Evolutionary conservation across 92 coral and sea anemone genomes (phyloP).

Genomic region (Phenganax stokvisi): DNA sequence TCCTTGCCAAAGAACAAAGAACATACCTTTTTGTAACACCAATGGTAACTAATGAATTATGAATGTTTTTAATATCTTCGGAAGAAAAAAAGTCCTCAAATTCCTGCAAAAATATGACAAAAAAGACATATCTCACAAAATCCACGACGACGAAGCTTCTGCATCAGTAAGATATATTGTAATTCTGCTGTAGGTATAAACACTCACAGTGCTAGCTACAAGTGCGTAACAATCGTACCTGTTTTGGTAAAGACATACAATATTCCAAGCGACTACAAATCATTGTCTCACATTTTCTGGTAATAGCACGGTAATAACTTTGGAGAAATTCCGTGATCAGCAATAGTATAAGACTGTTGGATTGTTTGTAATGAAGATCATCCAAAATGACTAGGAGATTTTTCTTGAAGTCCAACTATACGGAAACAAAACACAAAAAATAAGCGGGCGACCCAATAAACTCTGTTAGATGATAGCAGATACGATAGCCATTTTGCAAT

Average conservation of each 20-base stretch:
- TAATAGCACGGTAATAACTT: conserved; percentile 61
- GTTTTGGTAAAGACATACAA: conserved; percentile 47
- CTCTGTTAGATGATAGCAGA: too few relatives aligned
- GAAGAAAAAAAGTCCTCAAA: conserved; percentile 20
- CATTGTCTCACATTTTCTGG: conserved; percentile 65
- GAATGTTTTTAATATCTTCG: conserved; percentile 37
- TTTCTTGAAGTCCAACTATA: conserved; percentile 59
- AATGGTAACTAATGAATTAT: conserved; percentile 27
- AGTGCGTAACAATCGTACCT: conserved; percentile 1
- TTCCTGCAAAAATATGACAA: conserved; percentile 46
- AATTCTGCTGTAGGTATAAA: too few relatives aligned
- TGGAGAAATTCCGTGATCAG: conserved; percentile 63
- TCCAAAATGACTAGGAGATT: conserved; percentile 60
- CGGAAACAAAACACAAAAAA: conserved; percentile 5
- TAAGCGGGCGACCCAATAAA: neutral
- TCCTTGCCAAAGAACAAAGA: neutral
- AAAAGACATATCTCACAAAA: neutral
- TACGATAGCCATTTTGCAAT: too few relatives aligned
- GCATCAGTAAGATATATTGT: neutral
- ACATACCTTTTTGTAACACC: conserved; percentile 38
- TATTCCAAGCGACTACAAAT: conserved; percentile 68
- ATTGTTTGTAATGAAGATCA: conserved; percentile 71
- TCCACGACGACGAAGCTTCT: neutral
- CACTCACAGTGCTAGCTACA: too few relatives aligned
- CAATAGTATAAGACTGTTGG: conserved; percentile 55